Evolutionary conservation across 2,113 vertebrate genomes (phyloP).

Genomic region (Hirundichthys speculiger): DNA sequence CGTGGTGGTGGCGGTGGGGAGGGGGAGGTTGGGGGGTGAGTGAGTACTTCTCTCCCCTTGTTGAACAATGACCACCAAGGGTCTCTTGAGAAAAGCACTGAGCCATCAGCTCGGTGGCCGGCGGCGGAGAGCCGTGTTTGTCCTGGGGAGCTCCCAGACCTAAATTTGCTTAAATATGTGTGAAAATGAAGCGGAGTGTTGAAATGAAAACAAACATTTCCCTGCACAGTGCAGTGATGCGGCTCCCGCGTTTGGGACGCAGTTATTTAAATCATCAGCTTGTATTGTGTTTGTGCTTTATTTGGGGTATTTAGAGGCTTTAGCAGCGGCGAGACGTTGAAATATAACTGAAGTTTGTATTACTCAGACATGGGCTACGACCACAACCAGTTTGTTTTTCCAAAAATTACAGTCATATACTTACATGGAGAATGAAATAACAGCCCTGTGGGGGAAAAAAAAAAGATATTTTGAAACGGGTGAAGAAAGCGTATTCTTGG

Average conservation of each 20-base stretch:
- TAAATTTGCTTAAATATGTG: conserved; percentile 37
- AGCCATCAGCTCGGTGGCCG: conserved; percentile 36
- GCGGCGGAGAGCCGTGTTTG: conserved; percentile 27
- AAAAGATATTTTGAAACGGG: conserved; percentile 22
- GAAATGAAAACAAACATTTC: conserved; percentile 43
- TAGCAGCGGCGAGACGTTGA: conserved; percentile 16
- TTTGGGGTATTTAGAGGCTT: conserved; percentile 27
- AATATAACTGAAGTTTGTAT: conserved; percentile 30
- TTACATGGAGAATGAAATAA: conserved; percentile 35
- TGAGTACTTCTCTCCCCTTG: conserved; percentile 40
- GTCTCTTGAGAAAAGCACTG: conserved; percentile 60
- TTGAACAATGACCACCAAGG: conserved; percentile 50
- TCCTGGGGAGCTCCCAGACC: conserved; percentile 55
- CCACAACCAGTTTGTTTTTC: conserved; percentile 47
- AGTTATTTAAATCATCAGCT: conserved; percentile 43
- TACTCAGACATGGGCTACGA: conserved; percentile 21
- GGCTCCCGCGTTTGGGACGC: conserved; percentile 28
- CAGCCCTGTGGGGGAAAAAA: conserved; percentile 52
- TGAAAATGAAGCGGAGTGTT: conserved; percentile 42
- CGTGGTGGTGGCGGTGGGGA: no score
- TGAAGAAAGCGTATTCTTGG: conserved; percentile 20
- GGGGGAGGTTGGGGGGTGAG: conserved; percentile 21
- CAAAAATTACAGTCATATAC: conserved; percentile 45
- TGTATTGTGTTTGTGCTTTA: conserved; percentile 38
- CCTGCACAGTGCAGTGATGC: conserved; percentile 28